These are phyloP conservation scores for Paramisgurnus dabryanus DNA, from an alignment of 2,113 vertebrate genomes.

Conservation along the genomic window DNA sequence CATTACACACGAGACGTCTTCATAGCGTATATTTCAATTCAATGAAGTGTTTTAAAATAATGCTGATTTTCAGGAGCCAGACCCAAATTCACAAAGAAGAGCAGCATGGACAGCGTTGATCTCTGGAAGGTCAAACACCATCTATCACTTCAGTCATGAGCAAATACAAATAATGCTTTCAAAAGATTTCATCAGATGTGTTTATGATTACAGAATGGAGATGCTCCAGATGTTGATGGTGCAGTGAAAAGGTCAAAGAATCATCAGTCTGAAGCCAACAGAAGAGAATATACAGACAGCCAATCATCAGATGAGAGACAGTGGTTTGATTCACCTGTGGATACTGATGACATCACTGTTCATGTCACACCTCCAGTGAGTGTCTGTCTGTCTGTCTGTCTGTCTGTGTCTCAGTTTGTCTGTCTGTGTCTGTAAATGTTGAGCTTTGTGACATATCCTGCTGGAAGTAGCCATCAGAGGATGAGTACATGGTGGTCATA, in stretches of 20 bases:
- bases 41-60: too few relatives aligned
- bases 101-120: slow-evolving; percentile 87
- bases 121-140: slow-evolving; percentile 74
- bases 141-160: too few relatives aligned
- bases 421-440: not conserved
- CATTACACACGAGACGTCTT: not conserved
- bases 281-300: slow-evolving; percentile 78
- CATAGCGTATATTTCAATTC: too few relatives aligned
- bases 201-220: slow-evolving; percentile 79
- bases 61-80: slow-evolving; percentile 79
- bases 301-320: slow-evolving; percentile 72
- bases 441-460: too few relatives aligned
- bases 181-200: not conserved
- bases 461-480: too few relatives aligned
- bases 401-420: not conserved
- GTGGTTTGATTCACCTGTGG: slow-evolving; percentile 76
- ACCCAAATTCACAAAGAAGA: slow-evolving; percentile 86
- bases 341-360: slow-evolving; percentile 79
- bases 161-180: too few relatives aligned
- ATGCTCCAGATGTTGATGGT: slow-evolving; percentile 78
- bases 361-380: slow-evolving; percentile 84
- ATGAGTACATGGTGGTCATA: too few relatives aligned
- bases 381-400: slow-evolving; percentile 8
- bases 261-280: slow-evolving; percentile 69
- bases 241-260: slow-evolving; percentile 76